phyloP scores from a whole-genome alignment of 2,797 vertebrate genomes.

The Crocidura indochinensis region DNA sequence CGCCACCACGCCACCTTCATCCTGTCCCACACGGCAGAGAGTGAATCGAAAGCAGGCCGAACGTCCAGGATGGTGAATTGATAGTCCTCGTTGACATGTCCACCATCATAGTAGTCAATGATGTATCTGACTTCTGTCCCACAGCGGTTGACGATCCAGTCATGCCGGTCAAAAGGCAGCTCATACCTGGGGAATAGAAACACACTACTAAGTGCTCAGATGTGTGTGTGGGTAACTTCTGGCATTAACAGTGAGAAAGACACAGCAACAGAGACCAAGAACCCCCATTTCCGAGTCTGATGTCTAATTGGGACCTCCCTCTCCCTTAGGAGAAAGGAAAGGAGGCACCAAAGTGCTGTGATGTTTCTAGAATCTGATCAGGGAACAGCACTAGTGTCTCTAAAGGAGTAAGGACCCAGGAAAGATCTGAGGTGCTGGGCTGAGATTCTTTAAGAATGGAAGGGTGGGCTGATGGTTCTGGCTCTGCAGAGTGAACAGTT shows the following conservation, averaged over 20 bases:
- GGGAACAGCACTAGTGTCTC: no score
- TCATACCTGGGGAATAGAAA: slow-evolving; percentile 93
- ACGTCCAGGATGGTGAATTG: slow-evolving; percentile 97
- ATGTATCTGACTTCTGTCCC: slow-evolving; percentile 97
- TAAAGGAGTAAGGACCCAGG: no score
- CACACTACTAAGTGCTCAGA: not conserved
- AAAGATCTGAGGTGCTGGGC: no score
- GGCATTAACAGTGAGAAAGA: not conserved
- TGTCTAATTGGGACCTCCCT: no score
- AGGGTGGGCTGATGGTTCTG: no score
- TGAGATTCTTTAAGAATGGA: no score
- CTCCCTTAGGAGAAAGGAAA: no score
- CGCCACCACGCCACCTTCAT: slow-evolving; percentile 98
- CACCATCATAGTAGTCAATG: slow-evolving; percentile 98
- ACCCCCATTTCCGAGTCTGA: no score
- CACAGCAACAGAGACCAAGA: not conserved
- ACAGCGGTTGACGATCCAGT: slow-evolving; percentile 97
- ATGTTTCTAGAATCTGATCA: no score
- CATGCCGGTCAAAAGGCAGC: slow-evolving; percentile 97
- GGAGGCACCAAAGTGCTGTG: no score
- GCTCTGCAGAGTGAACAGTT: no score
- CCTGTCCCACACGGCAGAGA: slow-evolving; percentile 96
- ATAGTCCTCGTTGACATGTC: slow-evolving; percentile 94
- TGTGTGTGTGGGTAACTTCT: not conserved
- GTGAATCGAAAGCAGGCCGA: slow-evolving; percentile 96